Percentiles rank a stretch among this genome's conserved stretches.
Conservation (phyloP, 2,797 vertebrate genomes). For the Catharus ustulatus region DNA sequence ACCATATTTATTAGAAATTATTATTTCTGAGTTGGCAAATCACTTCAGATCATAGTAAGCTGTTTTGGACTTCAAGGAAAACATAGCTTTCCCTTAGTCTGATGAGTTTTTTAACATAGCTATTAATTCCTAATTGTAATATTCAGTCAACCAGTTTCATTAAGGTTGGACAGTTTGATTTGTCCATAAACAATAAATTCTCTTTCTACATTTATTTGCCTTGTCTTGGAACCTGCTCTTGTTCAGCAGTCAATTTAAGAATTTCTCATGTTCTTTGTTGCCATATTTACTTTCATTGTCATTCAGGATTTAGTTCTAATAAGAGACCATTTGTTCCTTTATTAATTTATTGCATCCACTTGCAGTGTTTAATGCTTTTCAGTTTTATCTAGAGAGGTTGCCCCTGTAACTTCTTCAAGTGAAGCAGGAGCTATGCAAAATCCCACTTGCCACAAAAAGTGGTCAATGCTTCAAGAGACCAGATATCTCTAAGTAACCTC, state of each 20-base stretch:
- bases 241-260: background rate
- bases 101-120: background rate
- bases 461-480: background rate
- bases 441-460: background rate
- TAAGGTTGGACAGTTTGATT: background rate
- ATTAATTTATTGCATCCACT: background rate
- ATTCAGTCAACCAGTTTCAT: background rate
- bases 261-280: background rate
- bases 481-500: background rate
- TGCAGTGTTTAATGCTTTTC: background rate
- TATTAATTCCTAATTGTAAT: background rate
- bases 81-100: background rate
- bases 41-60: background rate
- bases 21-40: background rate
- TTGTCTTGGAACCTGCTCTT: background rate
- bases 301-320: background rate
- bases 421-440: background rate
- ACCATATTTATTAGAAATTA: background rate
- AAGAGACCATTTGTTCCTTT: background rate
- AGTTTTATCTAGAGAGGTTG: background rate
- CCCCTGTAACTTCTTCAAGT: background rate
- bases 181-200: background rate
- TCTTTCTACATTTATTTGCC: background rate
- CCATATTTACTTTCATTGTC: background rate
- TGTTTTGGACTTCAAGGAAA: background rate